Base-by-base conservation (phyloP, 2,888 invertebrate genomes). In the Xanthia togata region DNA sequence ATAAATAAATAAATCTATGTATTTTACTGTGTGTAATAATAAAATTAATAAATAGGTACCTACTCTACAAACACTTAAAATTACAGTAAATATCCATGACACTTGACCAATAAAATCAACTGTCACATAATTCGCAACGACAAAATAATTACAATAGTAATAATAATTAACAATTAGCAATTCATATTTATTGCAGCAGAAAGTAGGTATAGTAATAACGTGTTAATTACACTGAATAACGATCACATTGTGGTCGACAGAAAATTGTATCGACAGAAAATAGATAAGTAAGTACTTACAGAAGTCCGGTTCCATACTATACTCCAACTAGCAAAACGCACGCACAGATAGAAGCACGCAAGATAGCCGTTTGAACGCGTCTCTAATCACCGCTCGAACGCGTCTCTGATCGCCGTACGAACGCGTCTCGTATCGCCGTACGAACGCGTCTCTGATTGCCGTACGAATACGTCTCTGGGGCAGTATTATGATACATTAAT, bases 111-210 rank as follows among this genome's bases (percentile, higher is more conserved):
- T 63, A 47, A 80, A 55, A 57, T 26, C 3, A n/a, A 53, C 9
- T 71, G 73, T 60, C 62, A 73, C 62, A 38, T 78, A 81, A 81
- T 26, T 64, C 11, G 12, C 57, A 23, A 53, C 17, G 75, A 81
- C 81, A 78, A 44, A 63, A 50, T 35, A 57, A 81, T 64, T 64
- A 23, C 41, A 44, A 1, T 9, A 2, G 1, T 77, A 50, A 59
- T 72, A 80, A 20, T 57, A 63, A 63, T 63, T 44, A 68, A 55
- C 31, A 81, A 74, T 63, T 47, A 71, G 11, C 26, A 80, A 62
- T 82, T 20, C 44, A 65, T 59, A 76, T 20, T 59, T 64, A 78
- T 81, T 11, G 41, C 20, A 1, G 57, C 64, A 60, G 65, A 65
- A 81, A 81, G n/a, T n/a, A n/a, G n/a, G n/a, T n/a, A n/a, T n/a